Evolutionary conservation across 1,140 invertebrate species (phyloP), one percentile per base, ranked within the genome.

Genomic region (Temnothorax longispinosus): DNA sequence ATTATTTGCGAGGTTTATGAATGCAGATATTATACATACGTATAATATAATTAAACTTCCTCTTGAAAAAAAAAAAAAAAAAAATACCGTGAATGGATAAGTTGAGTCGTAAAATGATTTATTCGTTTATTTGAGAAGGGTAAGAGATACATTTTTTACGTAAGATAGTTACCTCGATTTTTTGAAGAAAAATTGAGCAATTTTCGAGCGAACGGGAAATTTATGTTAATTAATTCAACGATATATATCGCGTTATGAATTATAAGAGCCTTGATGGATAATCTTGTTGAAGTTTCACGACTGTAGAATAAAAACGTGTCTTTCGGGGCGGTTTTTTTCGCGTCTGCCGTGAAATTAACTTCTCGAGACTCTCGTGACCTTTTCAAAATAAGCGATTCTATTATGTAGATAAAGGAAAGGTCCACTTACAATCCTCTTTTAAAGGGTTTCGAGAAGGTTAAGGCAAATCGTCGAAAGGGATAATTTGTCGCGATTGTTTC

Each of bases 401-500:
- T 84, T 84, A 84, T 60, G 8, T 75, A 54, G 47, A 71, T 69
- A 71, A 71, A 71, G 15, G 44, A 27, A 71, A 47, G 60, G 38
- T 82, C 65, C 52, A 82, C 44, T 52, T 38, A 47, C 47, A 32
- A 77, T 81, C 13, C 44, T 54, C 47, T 50, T 47, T 84, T 60
- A 74, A 50, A 60, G 44, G 64, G 54, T 81, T 72, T 86, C 65
- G 44, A 56, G 64, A 54, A 65, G 75, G 75, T 77, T 77, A 67
- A 58, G 50, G 41, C 62, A 41, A 82, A 47, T 67, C 54, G 62
- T 69, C 50, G 47, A 50, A 38, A 82, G 80, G 67, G 60, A 85
- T 84, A 85, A 87, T 87, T 87, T 87, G 80, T 85, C 47, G 80
- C 69, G 81, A 87, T 87, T 87, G 80, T 87, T 87, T 87, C 80